Percentiles rank a stretch among this genome's conserved stretches.
Conservation (phyloP, 2,113 vertebrate genomes). For the Mormoops blainvillei region DNA sequence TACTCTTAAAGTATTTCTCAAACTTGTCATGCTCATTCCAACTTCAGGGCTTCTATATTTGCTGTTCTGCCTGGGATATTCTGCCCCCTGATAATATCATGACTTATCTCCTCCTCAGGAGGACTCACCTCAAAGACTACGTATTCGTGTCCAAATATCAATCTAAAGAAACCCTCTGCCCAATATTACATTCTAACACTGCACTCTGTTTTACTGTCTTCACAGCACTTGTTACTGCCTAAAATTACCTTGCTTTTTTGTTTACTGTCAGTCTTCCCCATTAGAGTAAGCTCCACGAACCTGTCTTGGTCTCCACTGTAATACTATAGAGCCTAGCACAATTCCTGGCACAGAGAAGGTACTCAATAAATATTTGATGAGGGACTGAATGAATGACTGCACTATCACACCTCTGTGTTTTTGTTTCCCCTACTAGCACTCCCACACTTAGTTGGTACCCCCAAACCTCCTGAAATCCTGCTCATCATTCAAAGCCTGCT, state of each 20-base stretch:
- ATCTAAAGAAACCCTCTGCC: neutral
- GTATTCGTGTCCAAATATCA: neutral
- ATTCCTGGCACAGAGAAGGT: neutral
- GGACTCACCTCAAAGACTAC: neutral
- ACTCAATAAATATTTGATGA: accelerated
- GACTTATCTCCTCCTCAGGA: neutral
- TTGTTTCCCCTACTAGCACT: neutral
- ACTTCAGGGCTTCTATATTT: neutral
- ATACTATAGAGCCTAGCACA: neutral
- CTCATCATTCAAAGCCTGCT: neutral
- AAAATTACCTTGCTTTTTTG: neutral
- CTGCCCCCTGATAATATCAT: neutral
- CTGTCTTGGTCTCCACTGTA: neutral
- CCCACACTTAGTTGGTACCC: neutral
- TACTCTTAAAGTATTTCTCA: neutral
- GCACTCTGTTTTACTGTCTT: neutral
- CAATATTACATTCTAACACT: neutral
- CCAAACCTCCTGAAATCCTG: neutral
- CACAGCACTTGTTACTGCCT: neutral
- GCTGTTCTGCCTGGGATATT: neutral
- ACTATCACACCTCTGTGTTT: neutral
- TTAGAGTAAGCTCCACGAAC: neutral
- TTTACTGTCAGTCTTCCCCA: neutral
- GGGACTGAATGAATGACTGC: neutral
- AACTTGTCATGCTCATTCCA: neutral